phyloP scores from a whole-genome alignment of 1,140 invertebrate species.

The Anoplophora glabripennis region DNA sequence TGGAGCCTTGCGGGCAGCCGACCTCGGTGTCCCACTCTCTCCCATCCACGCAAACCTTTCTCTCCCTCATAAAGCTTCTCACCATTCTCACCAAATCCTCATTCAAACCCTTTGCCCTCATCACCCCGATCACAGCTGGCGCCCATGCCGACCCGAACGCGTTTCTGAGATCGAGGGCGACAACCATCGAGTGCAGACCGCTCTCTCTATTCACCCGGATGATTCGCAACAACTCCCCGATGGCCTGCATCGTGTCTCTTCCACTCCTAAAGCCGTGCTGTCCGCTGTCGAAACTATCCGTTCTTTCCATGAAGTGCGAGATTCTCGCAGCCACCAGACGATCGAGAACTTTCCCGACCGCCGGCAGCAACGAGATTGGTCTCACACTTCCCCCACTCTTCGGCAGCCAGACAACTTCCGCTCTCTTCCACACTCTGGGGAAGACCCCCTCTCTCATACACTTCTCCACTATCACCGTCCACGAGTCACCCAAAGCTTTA shows the following conservation, averaged over 20 bases:
- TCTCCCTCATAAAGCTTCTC: no score
- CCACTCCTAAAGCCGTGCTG: background rate
- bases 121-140: no score
- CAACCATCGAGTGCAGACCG: no score
- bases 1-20: conserved; percentile 31
- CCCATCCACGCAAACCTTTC: no score
- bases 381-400: background rate
- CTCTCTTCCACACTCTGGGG: background rate
- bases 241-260: background rate
- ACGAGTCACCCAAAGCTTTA: no score
- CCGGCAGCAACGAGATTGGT: background rate
- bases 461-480: background rate
- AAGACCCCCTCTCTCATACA: background rate
- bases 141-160: no score
- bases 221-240: no score
- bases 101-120: no score
- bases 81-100: no score
- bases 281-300: background rate
- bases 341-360: background rate
- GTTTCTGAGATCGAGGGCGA: no score
- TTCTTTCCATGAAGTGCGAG: background rate
- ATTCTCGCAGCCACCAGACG: background rate
- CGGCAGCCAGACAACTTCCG: background rate
- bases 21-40: background rate
- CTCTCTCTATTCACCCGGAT: no score